Evolutionary conservation across 2,888 invertebrate species (phyloP).

Genomic region (Podabrus alpinus): DNA sequence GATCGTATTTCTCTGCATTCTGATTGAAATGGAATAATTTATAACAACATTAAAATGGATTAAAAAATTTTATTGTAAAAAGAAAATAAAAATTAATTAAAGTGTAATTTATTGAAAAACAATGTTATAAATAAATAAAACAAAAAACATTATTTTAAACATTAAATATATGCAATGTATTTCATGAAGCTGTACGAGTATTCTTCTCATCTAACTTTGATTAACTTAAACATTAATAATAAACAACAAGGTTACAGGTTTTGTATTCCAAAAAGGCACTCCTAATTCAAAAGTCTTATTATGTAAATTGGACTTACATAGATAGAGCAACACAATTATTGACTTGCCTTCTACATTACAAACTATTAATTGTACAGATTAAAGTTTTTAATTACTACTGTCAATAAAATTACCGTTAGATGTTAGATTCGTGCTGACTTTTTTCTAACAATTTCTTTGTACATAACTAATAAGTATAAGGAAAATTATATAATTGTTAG

Average conservation of each 20-base stretch:
- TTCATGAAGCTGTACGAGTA: constrained; percentile 31
- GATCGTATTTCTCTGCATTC: not conserved
- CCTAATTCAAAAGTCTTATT: constrained; percentile 47
- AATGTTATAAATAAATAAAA: constrained; percentile 47
- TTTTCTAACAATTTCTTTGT: not conserved
- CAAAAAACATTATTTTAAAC: constrained; percentile 37
- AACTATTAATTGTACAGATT: not conserved
- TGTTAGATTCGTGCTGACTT: not conserved
- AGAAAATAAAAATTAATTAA: constrained; percentile 26
- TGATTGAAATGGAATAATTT: not conserved
- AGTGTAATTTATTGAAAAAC: constrained; percentile 52
- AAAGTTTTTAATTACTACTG: not conserved
- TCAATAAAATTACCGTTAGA: not conserved
- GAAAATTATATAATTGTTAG: not conserved
- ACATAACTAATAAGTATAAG: not conserved
- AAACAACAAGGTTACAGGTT: constrained; percentile 41
- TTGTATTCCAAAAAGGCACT: constrained; percentile 52
- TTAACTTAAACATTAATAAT: constrained; percentile 35
- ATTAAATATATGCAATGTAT: constrained; percentile 31
- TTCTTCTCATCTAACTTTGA: constrained; percentile 38
- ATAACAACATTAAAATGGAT: not conserved
- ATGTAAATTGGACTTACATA: constrained; percentile 28
- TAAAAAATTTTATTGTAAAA: not conserved
- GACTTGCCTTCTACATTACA: not conserved
- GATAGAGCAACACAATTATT: constrained; percentile 23